phyloP scores from a whole-genome alignment of 2,113 vertebrate species.

The Engystomops pustulosus region DNA sequence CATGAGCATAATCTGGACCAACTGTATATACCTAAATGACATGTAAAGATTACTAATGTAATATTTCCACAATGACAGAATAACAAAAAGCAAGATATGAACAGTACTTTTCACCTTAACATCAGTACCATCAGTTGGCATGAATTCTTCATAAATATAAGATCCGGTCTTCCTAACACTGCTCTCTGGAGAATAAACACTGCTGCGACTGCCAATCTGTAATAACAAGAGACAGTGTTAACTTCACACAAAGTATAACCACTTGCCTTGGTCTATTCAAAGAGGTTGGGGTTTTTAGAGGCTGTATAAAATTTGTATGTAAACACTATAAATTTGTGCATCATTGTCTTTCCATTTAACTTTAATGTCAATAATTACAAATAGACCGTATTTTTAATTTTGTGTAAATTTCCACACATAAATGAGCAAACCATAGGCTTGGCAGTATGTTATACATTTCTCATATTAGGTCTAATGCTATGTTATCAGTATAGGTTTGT shows the following conservation, averaged over 20 bases:
- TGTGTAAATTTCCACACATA: no score
- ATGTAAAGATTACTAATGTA: not conserved
- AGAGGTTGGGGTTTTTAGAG: no score
- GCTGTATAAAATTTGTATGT: no score
- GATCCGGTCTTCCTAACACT: slow-evolving; percentile 96
- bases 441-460: no score
- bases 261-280: no score
- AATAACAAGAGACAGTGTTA: slow-evolving; percentile 46
- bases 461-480: no score
- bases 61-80: not conserved
- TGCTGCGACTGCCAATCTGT: slow-evolving; percentile 97
- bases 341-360: no score
- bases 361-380: no score
- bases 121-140: slow-evolving; percentile 98
- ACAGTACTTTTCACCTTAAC: slow-evolving; percentile 83
- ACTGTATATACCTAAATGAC: slow-evolving; percentile 91
- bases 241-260: not conserved
- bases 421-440: no score
- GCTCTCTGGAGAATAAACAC: slow-evolving; percentile 98
- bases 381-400: no score
- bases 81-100: not conserved
- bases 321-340: no score
- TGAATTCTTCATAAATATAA: slow-evolving; percentile 98
- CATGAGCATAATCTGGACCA: slow-evolving; percentile 95
- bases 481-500: no score